phyloP scores from a whole-genome alignment of 2,888 invertebrate species.

The Clistopyga incitator region DNA sequence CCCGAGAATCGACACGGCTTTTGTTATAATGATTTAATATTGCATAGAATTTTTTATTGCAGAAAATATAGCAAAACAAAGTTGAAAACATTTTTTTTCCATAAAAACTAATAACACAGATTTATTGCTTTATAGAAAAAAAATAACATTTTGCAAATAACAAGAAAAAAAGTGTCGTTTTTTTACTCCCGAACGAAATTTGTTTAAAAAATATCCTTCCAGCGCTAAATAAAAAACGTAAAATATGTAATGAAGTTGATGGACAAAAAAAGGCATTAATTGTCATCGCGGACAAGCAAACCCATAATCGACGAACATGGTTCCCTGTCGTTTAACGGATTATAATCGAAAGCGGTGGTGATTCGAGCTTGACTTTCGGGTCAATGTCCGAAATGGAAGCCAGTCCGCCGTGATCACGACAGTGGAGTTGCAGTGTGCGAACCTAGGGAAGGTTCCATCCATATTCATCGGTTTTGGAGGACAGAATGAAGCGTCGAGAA shows the following conservation, averaged over 20 bases:
- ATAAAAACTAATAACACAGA: too few species aligned
- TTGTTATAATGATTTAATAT: conserved; percentile 18
- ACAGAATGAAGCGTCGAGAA: conserved; percentile 43
- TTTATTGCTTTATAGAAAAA: too few species aligned
- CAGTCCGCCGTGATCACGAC: conserved; percentile 47
- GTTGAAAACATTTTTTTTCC: too few species aligned
- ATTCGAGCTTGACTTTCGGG: conserved; percentile 77
- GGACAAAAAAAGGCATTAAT: not conserved
- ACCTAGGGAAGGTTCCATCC: conserved; percentile 75
- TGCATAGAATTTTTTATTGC: not conserved
- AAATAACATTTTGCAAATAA: too few species aligned
- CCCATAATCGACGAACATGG: conserved; percentile 65
- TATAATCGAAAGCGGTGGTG: conserved; percentile 81
- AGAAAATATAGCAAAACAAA: too few species aligned
- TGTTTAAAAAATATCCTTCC: too few species aligned
- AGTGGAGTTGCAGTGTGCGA: conserved; percentile 56
- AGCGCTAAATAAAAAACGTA: too few species aligned
- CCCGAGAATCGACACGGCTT: conserved; percentile 31
- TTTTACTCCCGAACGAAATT: too few species aligned
- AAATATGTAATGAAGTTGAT: not conserved
- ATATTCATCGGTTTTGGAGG: conserved; percentile 74
- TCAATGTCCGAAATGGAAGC: conserved; percentile 79
- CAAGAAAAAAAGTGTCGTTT: too few species aligned
- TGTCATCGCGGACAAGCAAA: not conserved
- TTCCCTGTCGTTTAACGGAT: conserved; percentile 77